Conservation (phyloP, 1,140 invertebrate genomes). For the Drosophila tristis region DNA sequence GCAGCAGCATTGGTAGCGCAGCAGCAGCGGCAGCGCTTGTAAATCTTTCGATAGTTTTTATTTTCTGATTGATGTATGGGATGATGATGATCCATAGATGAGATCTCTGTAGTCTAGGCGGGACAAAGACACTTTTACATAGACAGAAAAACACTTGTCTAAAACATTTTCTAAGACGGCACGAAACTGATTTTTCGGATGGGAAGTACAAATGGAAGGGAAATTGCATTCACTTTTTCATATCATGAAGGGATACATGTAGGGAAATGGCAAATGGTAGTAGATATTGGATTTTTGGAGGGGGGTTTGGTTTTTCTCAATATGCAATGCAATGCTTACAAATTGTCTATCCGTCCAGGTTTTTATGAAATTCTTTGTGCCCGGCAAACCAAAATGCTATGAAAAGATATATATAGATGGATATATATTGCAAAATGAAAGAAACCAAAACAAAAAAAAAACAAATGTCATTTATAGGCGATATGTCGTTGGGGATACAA, state of each 20-base stretch:
- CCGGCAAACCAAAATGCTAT: slow-evolving; percentile 83
- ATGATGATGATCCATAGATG: slow-evolving; percentile 19
- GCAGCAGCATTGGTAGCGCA: slow-evolving; percentile 18
- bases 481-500: slow-evolving; percentile 27
- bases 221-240: slow-evolving; percentile 21
- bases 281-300: slow-evolving; percentile 24
- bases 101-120: not conserved
- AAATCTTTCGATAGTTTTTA: slow-evolving; percentile 36
- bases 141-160: slow-evolving; percentile 18
- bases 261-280: slow-evolving; percentile 14
- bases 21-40: slow-evolving; percentile 41
- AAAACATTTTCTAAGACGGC: slow-evolving; percentile 45
- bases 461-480: slow-evolving; percentile 59
- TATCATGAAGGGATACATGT: slow-evolving; percentile 12
- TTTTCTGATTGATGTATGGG: not conserved
- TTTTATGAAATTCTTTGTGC: slow-evolving; percentile 82
- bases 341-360: slow-evolving; percentile 82
- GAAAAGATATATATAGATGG: slow-evolving; percentile 71
- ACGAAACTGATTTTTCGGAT: slow-evolving; percentile 17
- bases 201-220: not conserved
- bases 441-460: not conserved
- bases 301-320: slow-evolving; percentile 34
- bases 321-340: slow-evolving; percentile 79
- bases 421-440: slow-evolving; percentile 60
- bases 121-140: slow-evolving; percentile 37